Percentiles rank a stretch among this genome's conserved stretches.
Evolutionary conservation across 2,113 vertebrate species (phyloP).

Genomic region (Pagrus major): DNA sequence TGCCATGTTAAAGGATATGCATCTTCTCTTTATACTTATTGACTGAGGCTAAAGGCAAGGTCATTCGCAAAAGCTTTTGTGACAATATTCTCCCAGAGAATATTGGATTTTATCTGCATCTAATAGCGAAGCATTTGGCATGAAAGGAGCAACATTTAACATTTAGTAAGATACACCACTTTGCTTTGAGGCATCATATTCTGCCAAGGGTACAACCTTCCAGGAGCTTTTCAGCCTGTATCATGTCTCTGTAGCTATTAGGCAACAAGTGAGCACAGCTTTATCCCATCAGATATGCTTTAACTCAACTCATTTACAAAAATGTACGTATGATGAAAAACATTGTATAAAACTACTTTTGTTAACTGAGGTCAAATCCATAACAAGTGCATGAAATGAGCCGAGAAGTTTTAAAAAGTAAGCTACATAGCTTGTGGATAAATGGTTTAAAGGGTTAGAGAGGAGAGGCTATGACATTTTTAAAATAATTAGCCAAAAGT

Average conservation of each 20-base stretch:
- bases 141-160: slow-evolving; percentile 55
- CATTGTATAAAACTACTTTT: no score
- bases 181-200: slow-evolving; percentile 39
- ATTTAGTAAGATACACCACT: slow-evolving; percentile 52
- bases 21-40: slow-evolving; percentile 63
- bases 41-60: slow-evolving; percentile 62
- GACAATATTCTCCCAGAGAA: slow-evolving; percentile 68
- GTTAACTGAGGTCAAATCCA: no score
- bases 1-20: slow-evolving; percentile 53
- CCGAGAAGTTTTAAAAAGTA: not conserved
- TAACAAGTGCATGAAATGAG: not conserved
- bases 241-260: slow-evolving; percentile 37
- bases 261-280: slow-evolving; percentile 22
- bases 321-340: no score
- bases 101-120: slow-evolving; percentile 70
- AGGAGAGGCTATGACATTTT: not conserved
- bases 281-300: no score
- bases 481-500: not conserved
- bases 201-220: slow-evolving; percentile 15
- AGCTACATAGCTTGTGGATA: not conserved
- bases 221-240: not conserved
- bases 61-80: slow-evolving; percentile 58
- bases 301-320: no score
- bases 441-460: not conserved
- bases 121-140: slow-evolving; percentile 65